Percentiles rank a stretch among this genome's conserved stretches.
Evolutionary conservation across 2,888 invertebrate genomes (phyloP).

Genomic region (Rotaria sp.): DNA sequence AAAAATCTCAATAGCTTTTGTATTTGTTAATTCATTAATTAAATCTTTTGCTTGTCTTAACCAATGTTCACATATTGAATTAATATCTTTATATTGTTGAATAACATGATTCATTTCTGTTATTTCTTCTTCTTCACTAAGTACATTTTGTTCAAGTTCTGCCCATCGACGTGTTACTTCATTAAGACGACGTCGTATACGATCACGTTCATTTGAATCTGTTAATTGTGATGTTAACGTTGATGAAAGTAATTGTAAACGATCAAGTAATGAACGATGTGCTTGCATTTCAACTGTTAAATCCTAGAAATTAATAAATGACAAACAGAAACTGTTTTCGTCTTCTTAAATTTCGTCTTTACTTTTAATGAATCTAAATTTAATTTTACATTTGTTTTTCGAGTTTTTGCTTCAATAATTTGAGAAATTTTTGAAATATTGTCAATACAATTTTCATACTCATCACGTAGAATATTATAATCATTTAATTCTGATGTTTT

Average conservation of each 20-base stretch:
- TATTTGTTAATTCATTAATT: not conserved
- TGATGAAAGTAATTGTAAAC: not conserved
- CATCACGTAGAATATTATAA: not conserved
- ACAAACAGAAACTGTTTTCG: not conserved
- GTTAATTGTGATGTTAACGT: not conserved
- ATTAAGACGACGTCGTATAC: not conserved
- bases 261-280: not conserved
- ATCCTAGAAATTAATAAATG: not conserved
- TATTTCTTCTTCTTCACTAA: not conserved
- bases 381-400: not conserved
- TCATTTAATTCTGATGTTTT: not conserved
- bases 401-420: not conserved
- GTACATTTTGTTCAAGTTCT: not conserved
- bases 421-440: not conserved
- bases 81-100: not conserved
- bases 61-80: conserved; percentile 1
- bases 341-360: not conserved
- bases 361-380: not conserved
- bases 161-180: not conserved
- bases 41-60: not conserved
- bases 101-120: not conserved
- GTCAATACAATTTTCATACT: not conserved
- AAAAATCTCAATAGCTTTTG: not conserved
- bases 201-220: conserved; percentile 8
- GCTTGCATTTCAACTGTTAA: conserved; percentile 11